Conservation (phyloP, 2,888 invertebrate genomes). For the Lottia gigantea region DNA sequence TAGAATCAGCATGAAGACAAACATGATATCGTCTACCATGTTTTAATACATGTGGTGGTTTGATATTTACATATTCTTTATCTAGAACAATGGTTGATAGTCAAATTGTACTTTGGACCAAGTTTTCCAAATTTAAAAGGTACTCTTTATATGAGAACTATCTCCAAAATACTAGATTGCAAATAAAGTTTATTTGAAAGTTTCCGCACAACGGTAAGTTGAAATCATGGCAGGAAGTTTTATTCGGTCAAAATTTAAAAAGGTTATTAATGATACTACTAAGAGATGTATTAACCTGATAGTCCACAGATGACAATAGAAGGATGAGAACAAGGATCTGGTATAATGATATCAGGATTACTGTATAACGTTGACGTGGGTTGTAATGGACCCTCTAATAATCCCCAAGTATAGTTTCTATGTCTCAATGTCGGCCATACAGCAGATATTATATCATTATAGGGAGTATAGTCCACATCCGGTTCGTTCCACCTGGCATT, state of each 20-base stretch:
- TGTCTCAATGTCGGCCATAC: slow-evolving; percentile 32
- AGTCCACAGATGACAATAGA: slow-evolving; percentile 13
- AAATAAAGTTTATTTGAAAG: too few species aligned
- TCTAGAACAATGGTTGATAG: neutral
- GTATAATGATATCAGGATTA: neutral
- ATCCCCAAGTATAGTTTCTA: slow-evolving; percentile 27
- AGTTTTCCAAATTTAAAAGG: too few species aligned
- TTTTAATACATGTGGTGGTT: slow-evolving; percentile 9
- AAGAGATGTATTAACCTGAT: slow-evolving; percentile 19
- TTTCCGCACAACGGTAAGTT: too few species aligned
- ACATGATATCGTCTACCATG: slow-evolving; percentile 37
- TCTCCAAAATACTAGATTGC: too few species aligned
- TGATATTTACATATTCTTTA: neutral
- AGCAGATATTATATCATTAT: slow-evolving; percentile 30
- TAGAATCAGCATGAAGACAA: slow-evolving; percentile 37
- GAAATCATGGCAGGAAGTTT: too few species aligned
- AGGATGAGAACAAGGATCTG: slow-evolving; percentile 14
- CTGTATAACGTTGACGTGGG: slow-evolving; percentile 6
- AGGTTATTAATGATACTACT: too few species aligned
- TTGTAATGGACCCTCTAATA: slow-evolving; percentile 15
- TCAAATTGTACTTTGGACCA: too few species aligned
- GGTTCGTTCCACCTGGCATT: slow-evolving; percentile 22
- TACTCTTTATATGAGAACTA: too few species aligned
- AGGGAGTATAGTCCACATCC: slow-evolving; percentile 33
- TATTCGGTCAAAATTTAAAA: too few species aligned